These are phyloP conservation scores for Hypsopygia costalis DNA, from an alignment of 2,888 invertebrate species.

Conservation along the genomic window DNA sequence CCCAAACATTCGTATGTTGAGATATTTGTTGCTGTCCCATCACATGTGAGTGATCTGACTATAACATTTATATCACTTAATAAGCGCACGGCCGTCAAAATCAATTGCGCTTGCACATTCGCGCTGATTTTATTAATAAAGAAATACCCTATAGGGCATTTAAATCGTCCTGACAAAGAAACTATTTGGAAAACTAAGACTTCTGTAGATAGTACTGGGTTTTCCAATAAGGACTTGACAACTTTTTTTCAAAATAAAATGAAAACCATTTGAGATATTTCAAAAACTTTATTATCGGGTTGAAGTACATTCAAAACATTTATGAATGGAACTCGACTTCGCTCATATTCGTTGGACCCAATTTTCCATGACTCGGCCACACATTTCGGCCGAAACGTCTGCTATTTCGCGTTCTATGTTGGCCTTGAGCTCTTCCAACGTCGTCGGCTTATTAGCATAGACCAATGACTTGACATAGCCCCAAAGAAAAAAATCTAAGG, in stretches of 20 bases:
- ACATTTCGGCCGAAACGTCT: too few species aligned
- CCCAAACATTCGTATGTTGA: constrained; percentile 16
- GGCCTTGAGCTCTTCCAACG: neutral
- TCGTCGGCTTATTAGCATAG: neutral
- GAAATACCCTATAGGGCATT: constrained; percentile 24
- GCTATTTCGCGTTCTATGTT: neutral
- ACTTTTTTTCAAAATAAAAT: too few species aligned
- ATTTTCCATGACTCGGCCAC: too few species aligned
- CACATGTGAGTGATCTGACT: constrained; percentile 15
- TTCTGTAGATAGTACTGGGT: constrained; percentile 12
- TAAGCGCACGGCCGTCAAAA: constrained; percentile 12
- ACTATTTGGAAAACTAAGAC: constrained; percentile 22
- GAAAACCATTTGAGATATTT: too few species aligned
- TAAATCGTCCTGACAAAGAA: constrained; percentile 15
- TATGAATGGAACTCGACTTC: constrained; percentile 7
- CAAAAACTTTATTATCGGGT: too few species aligned
- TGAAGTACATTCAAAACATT: too few species aligned
- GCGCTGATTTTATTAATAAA: constrained; percentile 16
- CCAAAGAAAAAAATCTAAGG: neutral
- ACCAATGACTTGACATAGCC: neutral
- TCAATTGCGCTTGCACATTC: constrained; percentile 13
- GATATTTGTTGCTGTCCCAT: constrained; percentile 11
- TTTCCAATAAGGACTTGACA: too few species aligned
- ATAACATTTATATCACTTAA: constrained; percentile 15
- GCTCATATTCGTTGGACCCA: too few species aligned